Evolutionary conservation across 2,797 vertebrate genomes (phyloP), one percentile per base, ranked within the genome.

Genomic region (Hydrocynus forskahlii): DNA sequence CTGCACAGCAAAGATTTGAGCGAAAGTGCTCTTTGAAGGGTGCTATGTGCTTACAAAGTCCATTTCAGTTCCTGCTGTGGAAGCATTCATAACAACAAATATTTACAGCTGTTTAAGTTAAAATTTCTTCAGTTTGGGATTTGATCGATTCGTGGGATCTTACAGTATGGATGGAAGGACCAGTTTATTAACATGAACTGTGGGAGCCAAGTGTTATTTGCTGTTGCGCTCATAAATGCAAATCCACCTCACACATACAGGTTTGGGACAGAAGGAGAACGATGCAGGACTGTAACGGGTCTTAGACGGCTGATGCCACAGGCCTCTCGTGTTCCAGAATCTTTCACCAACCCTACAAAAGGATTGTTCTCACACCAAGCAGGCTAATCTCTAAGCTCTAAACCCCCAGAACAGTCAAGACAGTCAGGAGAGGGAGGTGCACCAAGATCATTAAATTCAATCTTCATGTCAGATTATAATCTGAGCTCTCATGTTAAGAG

Each of bases 221-320:
- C 80, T 21, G 83, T 4, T 72, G 43, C 43, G 14, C 13, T 59
- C 25, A 12, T 9, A 12, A 54, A 43, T 16, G 62, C 59, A 80
- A 87, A 87, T 79, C n/a, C 79, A 79, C 21, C 45, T 73, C 35
- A 45, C 43, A 55, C 68, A 62, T 21, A 64, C 12, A 83, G 45
- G 60, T 38, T 23, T 62, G 68, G 62, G 57, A 50, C 6, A 23
- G 48, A 40, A 75, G 23, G 19, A 67, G 55, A 59, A 50, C 50
- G 71, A 87, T 86, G 91, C 84, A 92, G 40, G 66, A 45, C 66
- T 68, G 93, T 95, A 95, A 94, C 91, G 92, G 94, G 94, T 95
- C 94, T 95, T 95, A 95, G 92, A 94, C 93, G 93, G 92, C 89
- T 92, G 92, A 95, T 94, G 93, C 93, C 92, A 95, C 92, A 91